These are phyloP conservation scores for Ictalurus furcatus DNA, from an alignment of 2,113 vertebrate species.

Conservation along the genomic window DNA sequence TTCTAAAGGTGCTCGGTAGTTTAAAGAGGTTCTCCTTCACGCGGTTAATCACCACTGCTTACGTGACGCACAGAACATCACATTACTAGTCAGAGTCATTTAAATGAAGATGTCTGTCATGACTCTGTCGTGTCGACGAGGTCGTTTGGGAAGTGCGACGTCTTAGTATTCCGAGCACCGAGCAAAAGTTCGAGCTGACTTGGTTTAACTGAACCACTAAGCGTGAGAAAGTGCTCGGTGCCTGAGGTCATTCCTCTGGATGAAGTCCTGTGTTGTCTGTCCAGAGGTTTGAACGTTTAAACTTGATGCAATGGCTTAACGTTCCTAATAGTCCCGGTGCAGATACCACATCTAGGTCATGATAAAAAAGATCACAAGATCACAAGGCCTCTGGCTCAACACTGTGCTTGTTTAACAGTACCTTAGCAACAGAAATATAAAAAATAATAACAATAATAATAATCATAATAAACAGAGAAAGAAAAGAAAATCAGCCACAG, in stretches of 20 bases:
- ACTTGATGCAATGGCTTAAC: neutral
- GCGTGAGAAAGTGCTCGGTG: neutral
- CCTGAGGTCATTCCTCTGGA: constrained; percentile 22
- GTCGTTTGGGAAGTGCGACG: neutral
- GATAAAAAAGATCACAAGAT: constrained; percentile 6
- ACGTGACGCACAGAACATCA: neutral
- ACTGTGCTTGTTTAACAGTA: constrained; percentile 53
- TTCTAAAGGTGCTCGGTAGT: neutral
- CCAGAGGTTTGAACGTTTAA: constrained; percentile 11
- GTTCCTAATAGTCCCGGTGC: neutral
- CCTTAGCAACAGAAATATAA: constrained; percentile 61
- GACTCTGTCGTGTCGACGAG: neutral
- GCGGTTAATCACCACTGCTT: neutral
- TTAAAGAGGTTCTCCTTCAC: neutral
- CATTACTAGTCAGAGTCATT: neutral
- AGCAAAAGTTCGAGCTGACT: neutral
- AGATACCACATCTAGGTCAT: constrained; percentile 5
- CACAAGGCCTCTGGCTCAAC: constrained; percentile 25
- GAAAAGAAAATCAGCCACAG: constrained; percentile 52
- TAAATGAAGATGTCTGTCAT: neutral
- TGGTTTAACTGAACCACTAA: neutral
- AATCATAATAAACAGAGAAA: constrained; percentile 64
- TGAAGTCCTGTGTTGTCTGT: neutral
- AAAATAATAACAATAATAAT: constrained; percentile 42
- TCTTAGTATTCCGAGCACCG: neutral